Evolutionary conservation across 2,113 vertebrate genomes (phyloP), one percentile per base, ranked within the genome.

Genomic region (Actenoides lindsayi): DNA sequence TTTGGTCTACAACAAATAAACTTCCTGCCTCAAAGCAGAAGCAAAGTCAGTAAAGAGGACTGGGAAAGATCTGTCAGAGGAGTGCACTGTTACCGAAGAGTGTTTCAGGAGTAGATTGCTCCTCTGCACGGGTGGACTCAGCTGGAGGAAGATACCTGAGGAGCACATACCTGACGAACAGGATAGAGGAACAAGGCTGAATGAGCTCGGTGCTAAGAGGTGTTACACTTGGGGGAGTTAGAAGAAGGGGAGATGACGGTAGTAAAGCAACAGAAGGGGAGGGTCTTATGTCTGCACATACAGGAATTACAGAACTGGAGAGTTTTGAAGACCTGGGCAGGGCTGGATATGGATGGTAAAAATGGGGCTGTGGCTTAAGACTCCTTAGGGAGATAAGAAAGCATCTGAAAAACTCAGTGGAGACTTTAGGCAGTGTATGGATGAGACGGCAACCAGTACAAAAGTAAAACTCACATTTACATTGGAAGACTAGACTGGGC

Each of bases 51-150:
- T 30, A 82, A 35, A 87, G 17, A 51, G 33, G 35, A 24, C 11
- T 41, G 37, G 30, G 74, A 27, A 50, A 46, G 57, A 56, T 35
- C 2, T 46, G 56, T 30, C 74, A 90, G 62, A 6, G 19, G 39
- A 57, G 24, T 5, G 16, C 19, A 13, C 39, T 24, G 27, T 5
- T 59, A 37, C 1, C 70, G 42, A 42, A 3, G 46, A 11, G 25
- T 4, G 24, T 13, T 88, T 48, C 30, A n/a, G 71, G 56, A 57
- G 20, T 6, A 18, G 1, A 5, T 33, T 20, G 54, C 31, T 28
- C 1, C 37, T 30, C 21, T 41, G 46, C 5, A 3, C 1, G 5
- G 0, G 1, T 19, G 70, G 44, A 33, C 42, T 62, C 39, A 15
- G 64, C 44, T 59, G 73, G n/a, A 74, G 39, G 56, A 48, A 57